Evolutionary conservation across 2,797 vertebrate species (phyloP), one percentile per base, ranked within the genome.

Genomic region (Odontamblyopus rebecca): DNA sequence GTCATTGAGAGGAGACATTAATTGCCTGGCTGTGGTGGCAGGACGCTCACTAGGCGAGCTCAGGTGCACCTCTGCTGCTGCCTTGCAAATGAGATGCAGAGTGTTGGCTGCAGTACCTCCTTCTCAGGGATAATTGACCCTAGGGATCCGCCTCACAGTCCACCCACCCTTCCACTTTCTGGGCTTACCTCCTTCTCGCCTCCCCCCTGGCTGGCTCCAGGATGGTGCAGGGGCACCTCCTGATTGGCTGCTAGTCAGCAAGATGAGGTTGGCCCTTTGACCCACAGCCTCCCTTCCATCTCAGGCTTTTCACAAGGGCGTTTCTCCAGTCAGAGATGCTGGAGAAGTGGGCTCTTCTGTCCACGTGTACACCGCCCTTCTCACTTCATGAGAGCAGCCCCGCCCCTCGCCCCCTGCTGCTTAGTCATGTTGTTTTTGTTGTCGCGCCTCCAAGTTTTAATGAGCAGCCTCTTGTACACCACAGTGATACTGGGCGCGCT

Each of bases 21-120:
- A 94, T 94, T 94, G 93, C 89, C 90, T 91, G 27, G 67, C 86
- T 80, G 81, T 85, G 75, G 77, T 83, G 85, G 92, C 76, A 86
- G 86, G 81, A 78, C 78, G 67, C 81, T 88, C 79, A 63, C 89
- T 78, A 85, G 80, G 73, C 68, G 80, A 75, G 80, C 90, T 92
- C 91, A 92, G 90, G 91, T 92, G 91, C 89, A 88, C 88, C 86
- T 89, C 82, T 86, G 86, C 90, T 81, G 85, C 89, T 82, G 84
- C 85, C 84, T 89, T 90, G 91, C 87, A 93, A 93, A 94, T 92
- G 91, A 94, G 91, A 93, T 93, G 93, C 92, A 93, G 88, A 92
- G 88, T 85, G 91, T 89, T 83, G 82, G 84, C 87, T 85, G 57
- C 86, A 82, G 86, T 86, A 86, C 91, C 92, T 92, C 91, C 91